Conservation (phyloP, 2,113 vertebrate genomes). For the Eurystomus gularis region DNA sequence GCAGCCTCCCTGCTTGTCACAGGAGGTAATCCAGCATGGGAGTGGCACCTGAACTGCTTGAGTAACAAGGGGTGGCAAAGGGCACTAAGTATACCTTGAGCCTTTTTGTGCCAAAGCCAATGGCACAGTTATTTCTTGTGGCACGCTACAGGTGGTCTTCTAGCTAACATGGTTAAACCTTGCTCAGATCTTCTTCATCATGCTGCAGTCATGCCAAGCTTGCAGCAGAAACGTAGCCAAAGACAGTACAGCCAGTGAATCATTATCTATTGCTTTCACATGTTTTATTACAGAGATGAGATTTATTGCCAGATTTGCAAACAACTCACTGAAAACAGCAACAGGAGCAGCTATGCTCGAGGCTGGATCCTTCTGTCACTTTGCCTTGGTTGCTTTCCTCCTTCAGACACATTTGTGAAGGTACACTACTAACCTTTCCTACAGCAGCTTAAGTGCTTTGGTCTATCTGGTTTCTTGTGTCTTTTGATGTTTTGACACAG, state of each 20-base stretch:
- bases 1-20: not conserved
- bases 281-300: conserved; percentile 86
- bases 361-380: conserved; percentile 96
- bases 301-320: conserved; percentile 99
- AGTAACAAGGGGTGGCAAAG: not conserved
- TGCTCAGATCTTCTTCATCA: not conserved
- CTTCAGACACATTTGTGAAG: conserved; percentile 86
- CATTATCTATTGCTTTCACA: not conserved
- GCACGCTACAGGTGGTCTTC: not conserved
- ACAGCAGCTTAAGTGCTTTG: not conserved
- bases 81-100: not conserved
- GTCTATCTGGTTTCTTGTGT: not conserved
- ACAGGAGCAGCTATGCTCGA: conserved; percentile 82
- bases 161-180: not conserved
- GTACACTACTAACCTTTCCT: conserved; percentile 54
- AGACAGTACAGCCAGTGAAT: not conserved
- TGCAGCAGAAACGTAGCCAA: not conserved
- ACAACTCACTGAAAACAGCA: conserved; percentile 89
- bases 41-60: not conserved
- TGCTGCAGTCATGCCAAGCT: not conserved
- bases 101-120: not conserved
- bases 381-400: conserved; percentile 91
- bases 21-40: not conserved
- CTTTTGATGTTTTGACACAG: not conserved
- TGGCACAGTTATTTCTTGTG: not conserved